phyloP scores from a whole-genome alignment of 2,888 invertebrate species.

The Invenusta paracnida region DNA sequence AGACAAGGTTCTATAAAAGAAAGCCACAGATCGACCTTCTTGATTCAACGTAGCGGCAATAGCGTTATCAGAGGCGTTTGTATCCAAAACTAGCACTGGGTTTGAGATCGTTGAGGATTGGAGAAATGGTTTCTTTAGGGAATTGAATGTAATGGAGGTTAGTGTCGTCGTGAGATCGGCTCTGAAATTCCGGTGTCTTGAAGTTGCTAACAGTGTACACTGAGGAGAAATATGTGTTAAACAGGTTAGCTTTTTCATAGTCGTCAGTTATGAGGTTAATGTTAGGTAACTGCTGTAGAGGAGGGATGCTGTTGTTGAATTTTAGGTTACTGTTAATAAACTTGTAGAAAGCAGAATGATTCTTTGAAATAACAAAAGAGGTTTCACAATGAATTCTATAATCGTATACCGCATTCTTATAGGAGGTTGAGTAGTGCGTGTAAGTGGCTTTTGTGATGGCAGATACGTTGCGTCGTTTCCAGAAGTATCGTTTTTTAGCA shows the following conservation, averaged over 20 bases:
- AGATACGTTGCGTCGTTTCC: neutral
- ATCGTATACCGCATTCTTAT: no score
- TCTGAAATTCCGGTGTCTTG: neutral
- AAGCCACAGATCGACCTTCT: conserved; percentile 34
- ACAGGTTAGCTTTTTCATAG: neutral
- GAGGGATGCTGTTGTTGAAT: neutral
- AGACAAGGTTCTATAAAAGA: conserved; percentile 39
- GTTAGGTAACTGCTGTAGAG: neutral
- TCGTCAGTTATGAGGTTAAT: neutral
- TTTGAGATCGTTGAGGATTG: neutral
- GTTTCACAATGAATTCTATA: neutral
- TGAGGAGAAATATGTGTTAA: neutral
- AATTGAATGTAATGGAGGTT: neutral
- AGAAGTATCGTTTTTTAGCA: neutral
- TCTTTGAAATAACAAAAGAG: neutral
- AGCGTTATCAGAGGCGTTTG: conserved; percentile 14
- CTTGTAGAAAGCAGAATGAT: neutral
- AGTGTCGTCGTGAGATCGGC: neutral
- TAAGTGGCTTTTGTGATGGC: neutral
- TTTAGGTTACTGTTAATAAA: neutral
- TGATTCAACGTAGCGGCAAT: conserved; percentile 22
- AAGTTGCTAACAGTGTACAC: neutral
- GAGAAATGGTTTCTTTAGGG: neutral
- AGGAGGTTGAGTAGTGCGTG: neutral
- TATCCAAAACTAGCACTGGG: neutral